phyloP scores from a whole-genome alignment of 2,888 invertebrate species.

The Blera fallax region DNA sequence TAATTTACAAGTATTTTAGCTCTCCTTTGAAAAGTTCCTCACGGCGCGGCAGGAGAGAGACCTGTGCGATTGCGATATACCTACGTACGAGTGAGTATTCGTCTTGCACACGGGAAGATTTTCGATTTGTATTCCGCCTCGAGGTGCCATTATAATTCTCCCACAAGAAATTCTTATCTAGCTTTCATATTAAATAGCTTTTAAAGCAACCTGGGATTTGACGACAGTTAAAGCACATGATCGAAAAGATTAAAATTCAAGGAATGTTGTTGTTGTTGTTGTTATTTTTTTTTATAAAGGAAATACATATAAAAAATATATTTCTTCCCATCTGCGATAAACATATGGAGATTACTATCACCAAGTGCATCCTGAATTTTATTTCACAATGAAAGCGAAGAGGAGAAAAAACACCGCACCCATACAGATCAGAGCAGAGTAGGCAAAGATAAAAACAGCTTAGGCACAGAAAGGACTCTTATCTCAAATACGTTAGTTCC shows the following conservation, averaged over 20 bases:
- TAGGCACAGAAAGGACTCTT: slow-evolving; percentile 46
- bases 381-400: slow-evolving; percentile 30
- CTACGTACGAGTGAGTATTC: background rate
- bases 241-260: slow-evolving; percentile 35
- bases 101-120: slow-evolving; percentile 11
- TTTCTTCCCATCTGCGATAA: slow-evolving; percentile 52
- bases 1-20: slow-evolving; percentile 52
- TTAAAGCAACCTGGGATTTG: slow-evolving; percentile 32
- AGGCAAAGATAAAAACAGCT: slow-evolving; percentile 53
- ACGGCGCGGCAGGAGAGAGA: background rate
- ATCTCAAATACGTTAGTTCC: slow-evolving; percentile 44
- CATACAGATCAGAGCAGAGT: slow-evolving; percentile 3
- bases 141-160: slow-evolving; percentile 48
- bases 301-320: slow-evolving; percentile 46
- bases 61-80: no score
- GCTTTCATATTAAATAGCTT: slow-evolving; percentile 27
- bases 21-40: slow-evolving; percentile 9
- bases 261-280: background rate
- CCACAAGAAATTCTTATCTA: slow-evolving; percentile 42
- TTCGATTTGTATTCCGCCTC: slow-evolving; percentile 60
- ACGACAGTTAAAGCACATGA: slow-evolving; percentile 1
- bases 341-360: slow-evolving; percentile 61
- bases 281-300: background rate
- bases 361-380: slow-evolving; percentile 63
- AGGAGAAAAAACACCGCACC: background rate